phyloP scores from a whole-genome alignment of 2,113 vertebrate species.

The Hemichromis elongatus region DNA sequence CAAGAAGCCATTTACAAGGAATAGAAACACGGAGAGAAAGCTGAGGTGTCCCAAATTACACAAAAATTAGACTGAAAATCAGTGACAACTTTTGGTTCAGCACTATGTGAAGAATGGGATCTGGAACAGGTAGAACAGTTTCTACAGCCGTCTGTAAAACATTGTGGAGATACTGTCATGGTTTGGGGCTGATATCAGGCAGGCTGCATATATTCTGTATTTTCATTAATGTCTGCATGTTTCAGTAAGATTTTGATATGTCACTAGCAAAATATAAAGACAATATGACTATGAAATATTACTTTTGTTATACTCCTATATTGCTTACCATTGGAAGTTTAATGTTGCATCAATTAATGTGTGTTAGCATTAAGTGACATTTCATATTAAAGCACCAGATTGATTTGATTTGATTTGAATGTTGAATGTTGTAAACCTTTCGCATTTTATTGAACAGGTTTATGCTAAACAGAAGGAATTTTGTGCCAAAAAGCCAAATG shows the following conservation, averaged over 20 bases:
- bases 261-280: rapidly evolving
- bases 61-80: neutral
- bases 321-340: neutral
- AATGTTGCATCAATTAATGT: neutral
- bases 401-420: too few species aligned
- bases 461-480: too few species aligned
- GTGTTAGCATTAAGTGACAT: neutral
- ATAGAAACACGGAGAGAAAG: rapidly evolving
- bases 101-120: neutral
- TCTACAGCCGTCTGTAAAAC: neutral
- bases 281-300: rapidly evolving
- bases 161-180: neutral
- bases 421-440: too few species aligned
- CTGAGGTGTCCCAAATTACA: neutral
- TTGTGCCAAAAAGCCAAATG: neutral
- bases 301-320: neutral
- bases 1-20: neutral
- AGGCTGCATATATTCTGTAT: neutral
- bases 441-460: neutral
- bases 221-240: neutral
- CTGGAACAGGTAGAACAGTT: rapidly evolving
- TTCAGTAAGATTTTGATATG: neutral
- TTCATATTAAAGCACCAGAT: rapidly evolving
- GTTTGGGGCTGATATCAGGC: neutral
- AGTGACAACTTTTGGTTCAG: neutral